These are phyloP conservation scores for Isurus oxyrinchus DNA, from an alignment of 2,113 vertebrate species.

Conservation along the genomic window DNA sequence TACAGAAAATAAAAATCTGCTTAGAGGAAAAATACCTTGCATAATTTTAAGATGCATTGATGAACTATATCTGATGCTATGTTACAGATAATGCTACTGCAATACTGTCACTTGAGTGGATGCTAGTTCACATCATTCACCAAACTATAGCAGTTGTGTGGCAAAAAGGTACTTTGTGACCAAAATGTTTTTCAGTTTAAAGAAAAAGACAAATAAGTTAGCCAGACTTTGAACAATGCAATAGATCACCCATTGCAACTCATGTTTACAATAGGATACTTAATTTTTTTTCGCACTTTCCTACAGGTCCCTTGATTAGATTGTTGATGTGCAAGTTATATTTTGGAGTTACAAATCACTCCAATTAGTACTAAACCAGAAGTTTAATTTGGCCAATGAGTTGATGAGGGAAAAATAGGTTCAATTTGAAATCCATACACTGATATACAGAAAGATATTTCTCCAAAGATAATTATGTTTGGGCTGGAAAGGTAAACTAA, in stretches of 20 bases:
- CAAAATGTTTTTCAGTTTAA: not conserved
- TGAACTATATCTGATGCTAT: not conserved
- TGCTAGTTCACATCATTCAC: not conserved
- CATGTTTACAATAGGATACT: not conserved
- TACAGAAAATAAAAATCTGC: not conserved
- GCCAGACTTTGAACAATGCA: not conserved
- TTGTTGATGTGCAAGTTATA: not conserved
- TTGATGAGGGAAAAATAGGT: not conserved
- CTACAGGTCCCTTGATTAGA: not conserved
- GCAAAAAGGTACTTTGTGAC: not conserved
- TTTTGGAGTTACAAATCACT: not conserved
- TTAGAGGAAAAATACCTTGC: not conserved
- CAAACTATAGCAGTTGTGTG: not conserved
- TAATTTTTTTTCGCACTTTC: not conserved
- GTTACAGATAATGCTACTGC: not conserved
- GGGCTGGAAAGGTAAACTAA: not conserved
- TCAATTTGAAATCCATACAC: slow-evolving; percentile 2
- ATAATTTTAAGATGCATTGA: not conserved
- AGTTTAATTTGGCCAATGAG: not conserved
- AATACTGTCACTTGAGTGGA: not conserved
- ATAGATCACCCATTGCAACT: not conserved
- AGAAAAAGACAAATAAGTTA: not conserved
- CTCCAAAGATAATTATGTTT: not conserved
- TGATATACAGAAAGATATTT: not conserved
- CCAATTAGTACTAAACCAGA: not conserved